Evolutionary conservation across 2,888 invertebrate genomes (phyloP), one percentile per base, ranked within the genome.

Genomic region (Brachypterus glaber): DNA sequence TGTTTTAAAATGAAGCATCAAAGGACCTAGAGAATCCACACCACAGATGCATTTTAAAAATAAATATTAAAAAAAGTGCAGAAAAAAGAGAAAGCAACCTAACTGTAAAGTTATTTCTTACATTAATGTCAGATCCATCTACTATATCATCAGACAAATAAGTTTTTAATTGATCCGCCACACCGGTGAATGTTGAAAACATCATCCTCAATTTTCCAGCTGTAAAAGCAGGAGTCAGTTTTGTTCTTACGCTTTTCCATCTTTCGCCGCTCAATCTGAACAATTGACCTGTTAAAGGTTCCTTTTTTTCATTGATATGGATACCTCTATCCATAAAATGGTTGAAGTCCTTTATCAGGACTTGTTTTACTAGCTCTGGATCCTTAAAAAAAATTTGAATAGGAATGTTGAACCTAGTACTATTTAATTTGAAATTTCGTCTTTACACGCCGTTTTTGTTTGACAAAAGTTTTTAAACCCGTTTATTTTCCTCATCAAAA

Each of bases 161-260:
- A 13, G 12, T 5, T 27, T 9, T 27, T 11, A 27, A 11, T 27
- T 27, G 8, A 32, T 35, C 21, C 4, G 40, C 47, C 13, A 32
- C 40, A 8, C 35, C 16, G 8, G 37, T 21, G 2, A 47, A 16
- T 18, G 43, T 45, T 0, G 64, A 64, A 47, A 73, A 76, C 72
- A 78, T 74, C 1, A 60, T 66, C 54, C 74, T 78, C 30, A 80
- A 57, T 55, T 77, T 79, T 4, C 73, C 74, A 0, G 75, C 67
- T 0, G 78, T 71, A 48, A 80, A 81, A 0, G 73, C 68, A 0
- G 77, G 73, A 1, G 77, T 69, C 50, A 80, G 58, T 47, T 76
- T 76, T 0, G 65, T 44, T 5, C 80, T 65, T 17, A 79, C 54
- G 15, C 60, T 64, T 48, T 68, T 74, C 80, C 81, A 81, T 13